Evolutionary conservation across 2,797 vertebrate genomes (phyloP), one percentile per base, ranked within the genome.

Genomic region (Emydoidea blandingii): DNA sequence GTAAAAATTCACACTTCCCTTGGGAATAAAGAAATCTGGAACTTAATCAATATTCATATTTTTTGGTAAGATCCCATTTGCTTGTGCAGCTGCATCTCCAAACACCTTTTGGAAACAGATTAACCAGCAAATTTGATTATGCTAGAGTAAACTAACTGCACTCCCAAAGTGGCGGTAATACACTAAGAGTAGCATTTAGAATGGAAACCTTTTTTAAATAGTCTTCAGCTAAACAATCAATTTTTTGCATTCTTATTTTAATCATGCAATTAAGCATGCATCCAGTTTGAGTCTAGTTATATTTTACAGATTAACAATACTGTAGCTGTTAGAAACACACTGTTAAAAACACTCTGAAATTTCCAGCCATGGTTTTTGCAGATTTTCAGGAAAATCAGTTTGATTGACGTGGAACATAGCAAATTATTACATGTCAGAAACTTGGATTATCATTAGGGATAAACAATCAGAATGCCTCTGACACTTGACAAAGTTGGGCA

Each of bases 1-100:
- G 97, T 96, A 97, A 98, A 98, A 97, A 98, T 98, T 98, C 95
- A 97, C 74, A 97, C 90, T 97, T 81, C 97, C 90, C 89, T 85
- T 94, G 97, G 96, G 97, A 97, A 96, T 96, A 97, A 97, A 79
- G 83, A 97, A 98, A 98, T 98, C 96, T 97, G 95, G 62, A 97
- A 98, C 92, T 94, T 95, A 97, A 98, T 98, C 98, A 98, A 98
- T 98, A 98, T 98, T 98, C 80, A 97, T 25, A 10, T 59, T 96
- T 98, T 97, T 97, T 97, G 96, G 72, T 79, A 94, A 94, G 90
- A 95, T 96, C 94, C 79, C 86, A 94, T 97, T 98, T 98, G 97
- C 98, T 98, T 98, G 97, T 95, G 92, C 97, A 98, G 98, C 98
- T 98, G 96, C 96, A 97, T 97, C 96, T 89, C 95, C 95, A 93